Conservation (phyloP, 2,113 vertebrate species). For the Leuciscus idus region DNA sequence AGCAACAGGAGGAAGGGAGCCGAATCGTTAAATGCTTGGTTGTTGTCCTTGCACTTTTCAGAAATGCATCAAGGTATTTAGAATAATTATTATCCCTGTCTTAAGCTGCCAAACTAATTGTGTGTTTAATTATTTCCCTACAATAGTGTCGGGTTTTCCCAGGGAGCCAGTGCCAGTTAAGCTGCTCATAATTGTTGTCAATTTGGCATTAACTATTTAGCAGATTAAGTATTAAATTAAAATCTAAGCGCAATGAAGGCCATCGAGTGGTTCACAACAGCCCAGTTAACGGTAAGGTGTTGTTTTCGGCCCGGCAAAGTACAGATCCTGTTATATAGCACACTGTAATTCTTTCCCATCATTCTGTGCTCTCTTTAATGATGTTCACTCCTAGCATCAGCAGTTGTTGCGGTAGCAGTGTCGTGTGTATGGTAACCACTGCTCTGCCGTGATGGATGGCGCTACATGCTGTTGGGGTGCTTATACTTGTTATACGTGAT, state of each 20-base stretch:
- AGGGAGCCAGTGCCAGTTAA: constrained; percentile 58
- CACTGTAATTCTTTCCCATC: constrained; percentile 45
- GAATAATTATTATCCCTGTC: constrained; percentile 58
- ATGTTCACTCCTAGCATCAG: constrained; percentile 43
- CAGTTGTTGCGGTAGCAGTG: constrained; percentile 32
- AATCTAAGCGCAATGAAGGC: constrained; percentile 47
- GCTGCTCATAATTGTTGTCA: constrained; percentile 66
- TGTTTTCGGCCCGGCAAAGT: constrained; percentile 38
- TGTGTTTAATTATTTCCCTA: constrained; percentile 65
- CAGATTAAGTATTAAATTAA: constrained; percentile 63
- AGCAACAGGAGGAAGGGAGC: not conserved
- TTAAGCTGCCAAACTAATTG: constrained; percentile 65
- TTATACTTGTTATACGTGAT: constrained; percentile 47
- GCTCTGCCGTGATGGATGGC: constrained; percentile 47
- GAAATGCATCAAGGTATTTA: constrained; percentile 62
- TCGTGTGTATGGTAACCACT: constrained; percentile 16
- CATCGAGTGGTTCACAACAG: constrained; percentile 42
- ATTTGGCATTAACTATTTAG: constrained; percentile 67
- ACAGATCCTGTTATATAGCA: constrained; percentile 47
- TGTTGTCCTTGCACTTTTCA: constrained; percentile 50
- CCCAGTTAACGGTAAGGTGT: constrained; percentile 41
- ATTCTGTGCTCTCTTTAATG: constrained; percentile 48
- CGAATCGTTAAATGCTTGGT: constrained; percentile 14
- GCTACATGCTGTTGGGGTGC: constrained; percentile 29
- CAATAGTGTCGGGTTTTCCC: constrained; percentile 59